A percentile compares a stretch with the other conserved stretches of the same genome.
Conservation (phyloP, 2,797 vertebrate species). For the Manis javanica region DNA sequence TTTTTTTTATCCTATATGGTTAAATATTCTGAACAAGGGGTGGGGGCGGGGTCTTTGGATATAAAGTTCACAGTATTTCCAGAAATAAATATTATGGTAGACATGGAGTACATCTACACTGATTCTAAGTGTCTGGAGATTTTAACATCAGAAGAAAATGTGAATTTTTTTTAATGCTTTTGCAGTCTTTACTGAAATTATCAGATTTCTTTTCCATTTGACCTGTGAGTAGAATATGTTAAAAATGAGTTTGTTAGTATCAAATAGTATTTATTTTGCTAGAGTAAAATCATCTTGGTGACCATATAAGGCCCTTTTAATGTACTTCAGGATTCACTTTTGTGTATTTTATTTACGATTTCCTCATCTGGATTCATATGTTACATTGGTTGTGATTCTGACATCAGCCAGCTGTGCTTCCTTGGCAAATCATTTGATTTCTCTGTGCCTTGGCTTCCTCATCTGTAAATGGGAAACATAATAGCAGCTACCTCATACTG, state of each 20-base stretch:
- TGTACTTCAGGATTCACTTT: background rate
- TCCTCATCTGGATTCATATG: background rate
- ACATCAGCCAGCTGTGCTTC: background rate
- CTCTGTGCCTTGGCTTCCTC: background rate
- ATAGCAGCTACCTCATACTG: background rate
- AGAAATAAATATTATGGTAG: background rate
- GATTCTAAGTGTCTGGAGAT: background rate
- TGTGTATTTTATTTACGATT: background rate
- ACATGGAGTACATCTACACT: background rate
- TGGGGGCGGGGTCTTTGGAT: background rate
- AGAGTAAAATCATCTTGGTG: background rate
- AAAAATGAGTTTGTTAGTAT: background rate
- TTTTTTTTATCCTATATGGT: background rate
- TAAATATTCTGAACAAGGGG: background rate
- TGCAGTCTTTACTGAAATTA: background rate
- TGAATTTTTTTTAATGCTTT: background rate
- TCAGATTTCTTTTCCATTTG: background rate
- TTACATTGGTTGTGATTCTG: background rate
- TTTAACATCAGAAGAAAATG: background rate
- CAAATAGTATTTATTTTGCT: background rate
- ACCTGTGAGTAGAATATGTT: background rate
- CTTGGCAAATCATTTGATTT: background rate
- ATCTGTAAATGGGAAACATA: background rate
- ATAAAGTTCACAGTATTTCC: background rate
- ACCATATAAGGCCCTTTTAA: background rate